Conservation (phyloP, 1,140 invertebrate species). For the Zaprionus nigranus region DNA sequence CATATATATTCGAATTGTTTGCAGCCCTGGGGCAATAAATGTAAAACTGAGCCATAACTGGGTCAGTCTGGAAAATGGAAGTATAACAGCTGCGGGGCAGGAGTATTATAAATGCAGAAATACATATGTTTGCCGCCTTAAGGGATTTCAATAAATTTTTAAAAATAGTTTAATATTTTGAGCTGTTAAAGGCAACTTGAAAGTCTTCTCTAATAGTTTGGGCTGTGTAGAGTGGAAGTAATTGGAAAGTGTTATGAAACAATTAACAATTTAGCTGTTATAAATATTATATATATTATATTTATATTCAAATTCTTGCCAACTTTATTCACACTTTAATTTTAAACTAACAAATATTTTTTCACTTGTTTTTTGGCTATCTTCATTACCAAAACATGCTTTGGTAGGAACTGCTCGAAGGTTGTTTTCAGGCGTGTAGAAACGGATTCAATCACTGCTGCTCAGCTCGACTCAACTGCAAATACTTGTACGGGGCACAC, state of each 20-base stretch:
- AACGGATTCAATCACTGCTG: background rate
- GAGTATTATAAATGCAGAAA: background rate
- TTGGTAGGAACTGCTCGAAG: background rate
- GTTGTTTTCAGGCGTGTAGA: background rate
- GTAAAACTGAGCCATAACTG: conserved; percentile 4
- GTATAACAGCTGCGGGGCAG: background rate
- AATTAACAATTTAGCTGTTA: too few relatives aligned
- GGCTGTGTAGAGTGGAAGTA: too few relatives aligned
- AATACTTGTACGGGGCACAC: conserved; percentile 1
- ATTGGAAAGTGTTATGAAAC: too few relatives aligned
- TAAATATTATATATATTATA: too few relatives aligned
- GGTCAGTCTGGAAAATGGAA: conserved; percentile 9
- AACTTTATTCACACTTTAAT: too few relatives aligned
- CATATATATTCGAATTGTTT: background rate
- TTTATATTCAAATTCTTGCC: too few relatives aligned
- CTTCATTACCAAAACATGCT: background rate
- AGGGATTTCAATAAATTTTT: background rate
- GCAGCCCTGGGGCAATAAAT: background rate
- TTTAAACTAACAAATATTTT: background rate
- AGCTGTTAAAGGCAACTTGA: too few relatives aligned
- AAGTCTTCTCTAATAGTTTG: too few relatives aligned
- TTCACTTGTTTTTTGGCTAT: background rate
- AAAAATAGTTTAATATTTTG: too few relatives aligned
- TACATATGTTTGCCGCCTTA: background rate
- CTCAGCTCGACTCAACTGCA: background rate